Evolutionary conservation across 2,888 invertebrate genomes (phyloP).

Genomic region (Neelides folsomi): DNA sequence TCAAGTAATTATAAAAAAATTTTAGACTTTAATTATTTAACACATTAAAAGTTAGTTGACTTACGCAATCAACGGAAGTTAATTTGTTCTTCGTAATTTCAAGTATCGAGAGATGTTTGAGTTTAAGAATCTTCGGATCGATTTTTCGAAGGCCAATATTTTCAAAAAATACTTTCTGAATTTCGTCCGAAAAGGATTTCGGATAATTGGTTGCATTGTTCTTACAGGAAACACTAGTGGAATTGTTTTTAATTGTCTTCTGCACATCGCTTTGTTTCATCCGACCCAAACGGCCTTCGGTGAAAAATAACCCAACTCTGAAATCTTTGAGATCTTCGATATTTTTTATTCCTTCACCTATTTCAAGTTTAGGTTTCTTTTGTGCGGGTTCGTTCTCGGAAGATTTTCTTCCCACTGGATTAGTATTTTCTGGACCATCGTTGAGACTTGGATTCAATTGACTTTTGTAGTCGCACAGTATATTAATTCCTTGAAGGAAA

Average conservation of each 20-base stretch:
- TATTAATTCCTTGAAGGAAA: constrained; percentile 1
- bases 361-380: not conserved
- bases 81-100: constrained; percentile 11
- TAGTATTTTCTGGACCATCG: no score
- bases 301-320: no score
- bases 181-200: not conserved
- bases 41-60: no score
- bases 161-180: constrained; percentile 6
- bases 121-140: constrained; percentile 5
- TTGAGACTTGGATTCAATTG: no score
- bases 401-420: not conserved
- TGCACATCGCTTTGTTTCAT: no score
- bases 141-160: constrained; percentile 9
- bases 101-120: constrained; percentile 4
- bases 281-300: no score
- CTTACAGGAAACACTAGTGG: no score
- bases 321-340: no score
- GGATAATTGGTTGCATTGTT: constrained; percentile 16
- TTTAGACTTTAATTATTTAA: no score
- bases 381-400: not conserved
- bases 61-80: constrained; percentile 4
- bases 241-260: no score
- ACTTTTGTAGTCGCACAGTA: no score
- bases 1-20: not conserved
- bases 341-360: no score